phyloP scores from a whole-genome alignment of 2,888 invertebrate genomes.

The Galeopsomyia nigrocyanea region DNA sequence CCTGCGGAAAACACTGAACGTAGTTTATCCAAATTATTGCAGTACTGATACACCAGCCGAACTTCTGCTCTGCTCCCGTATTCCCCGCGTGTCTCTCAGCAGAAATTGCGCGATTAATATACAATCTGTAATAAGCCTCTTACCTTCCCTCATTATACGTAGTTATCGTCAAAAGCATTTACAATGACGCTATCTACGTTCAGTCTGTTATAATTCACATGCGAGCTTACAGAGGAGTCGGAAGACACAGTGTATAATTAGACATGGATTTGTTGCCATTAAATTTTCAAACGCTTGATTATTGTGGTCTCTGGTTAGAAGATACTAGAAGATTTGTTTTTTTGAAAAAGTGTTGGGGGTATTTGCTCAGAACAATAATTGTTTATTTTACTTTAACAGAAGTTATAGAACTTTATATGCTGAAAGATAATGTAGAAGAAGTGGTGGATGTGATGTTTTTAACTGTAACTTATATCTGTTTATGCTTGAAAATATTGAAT shows the following conservation, averaged over 20 bases:
- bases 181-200: too few relatives aligned
- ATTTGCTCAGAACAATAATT: neutral
- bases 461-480: conserved; percentile 22
- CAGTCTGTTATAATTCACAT: too few relatives aligned
- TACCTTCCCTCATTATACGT: neutral
- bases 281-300: conserved; percentile 20
- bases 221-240: too few relatives aligned
- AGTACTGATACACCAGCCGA: too few relatives aligned
- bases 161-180: conserved; percentile 4
- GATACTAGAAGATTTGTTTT: neutral
- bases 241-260: neutral
- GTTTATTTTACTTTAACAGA: conserved; percentile 31
- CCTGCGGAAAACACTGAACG: too few relatives aligned
- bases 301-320: conserved; percentile 34
- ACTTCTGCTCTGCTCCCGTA: too few relatives aligned
- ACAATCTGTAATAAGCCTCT: neutral
- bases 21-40: too few relatives aligned
- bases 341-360: conserved; percentile 16
- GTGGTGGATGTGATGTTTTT: conserved; percentile 34
- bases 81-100: too few relatives aligned
- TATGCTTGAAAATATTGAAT: conserved; percentile 31
- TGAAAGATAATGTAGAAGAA: conserved; percentile 21
- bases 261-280: conserved; percentile 20
- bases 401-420: conserved; percentile 10
- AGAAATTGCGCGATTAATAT: conserved; percentile 2